These are phyloP conservation scores for Rattus rattus DNA, from an alignment of 2,113 vertebrate species.

Conservation along the genomic window DNA sequence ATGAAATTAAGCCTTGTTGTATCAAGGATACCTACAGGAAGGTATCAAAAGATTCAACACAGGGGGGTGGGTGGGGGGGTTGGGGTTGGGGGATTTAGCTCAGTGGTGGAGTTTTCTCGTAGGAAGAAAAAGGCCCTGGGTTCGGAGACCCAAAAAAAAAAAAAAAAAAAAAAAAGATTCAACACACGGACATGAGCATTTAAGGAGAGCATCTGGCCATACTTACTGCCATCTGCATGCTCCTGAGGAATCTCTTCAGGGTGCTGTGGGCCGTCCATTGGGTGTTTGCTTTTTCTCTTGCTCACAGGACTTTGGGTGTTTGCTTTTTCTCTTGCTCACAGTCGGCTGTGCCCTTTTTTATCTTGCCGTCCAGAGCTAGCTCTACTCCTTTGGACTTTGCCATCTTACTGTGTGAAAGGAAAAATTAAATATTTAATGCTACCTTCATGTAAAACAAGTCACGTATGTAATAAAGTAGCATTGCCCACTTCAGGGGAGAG, in stretches of 20 bases:
- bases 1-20: background rate
- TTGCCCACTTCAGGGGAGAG: background rate
- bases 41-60: background rate
- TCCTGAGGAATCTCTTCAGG: background rate
- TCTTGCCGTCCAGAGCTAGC: too few species aligned
- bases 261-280: rapidly evolving
- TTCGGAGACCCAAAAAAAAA: too few species aligned
- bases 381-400: background rate
- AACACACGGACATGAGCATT: background rate
- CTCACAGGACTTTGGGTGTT: background rate
- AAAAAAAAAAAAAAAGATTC: background rate
- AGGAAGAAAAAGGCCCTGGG: too few species aligned
- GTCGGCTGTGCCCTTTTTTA: background rate
- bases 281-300: rapidly evolving
- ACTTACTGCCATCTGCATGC: rapidly evolving
- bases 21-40: background rate
- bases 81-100: too few species aligned
- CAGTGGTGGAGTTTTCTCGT: too few species aligned
- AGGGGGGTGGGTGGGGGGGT: too few species aligned
- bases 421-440: background rate
- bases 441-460: background rate
- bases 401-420: background rate
- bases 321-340: too few species aligned
- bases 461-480: background rate
- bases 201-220: background rate